Evolutionary conservation across 1,140 invertebrate species (phyloP).

Genomic region (Galleria mellonella): DNA sequence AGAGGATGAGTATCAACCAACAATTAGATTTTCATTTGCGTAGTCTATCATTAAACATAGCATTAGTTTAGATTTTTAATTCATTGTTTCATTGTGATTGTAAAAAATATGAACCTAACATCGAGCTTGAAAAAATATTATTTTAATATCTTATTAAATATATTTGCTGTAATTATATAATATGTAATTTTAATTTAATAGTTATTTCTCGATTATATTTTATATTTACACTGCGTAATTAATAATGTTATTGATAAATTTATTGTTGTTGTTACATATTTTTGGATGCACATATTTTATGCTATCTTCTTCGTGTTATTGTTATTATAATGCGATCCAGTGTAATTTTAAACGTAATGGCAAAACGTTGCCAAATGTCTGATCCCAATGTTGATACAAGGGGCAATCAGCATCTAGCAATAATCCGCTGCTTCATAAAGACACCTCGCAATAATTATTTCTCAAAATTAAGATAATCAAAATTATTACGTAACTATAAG

Average conservation of each 20-base stretch:
- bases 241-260: constrained; percentile 65
- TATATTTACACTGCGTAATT: constrained; percentile 71
- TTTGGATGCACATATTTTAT: constrained; percentile 68
- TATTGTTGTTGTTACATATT: constrained; percentile 69
- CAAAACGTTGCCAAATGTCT: constrained; percentile 6
- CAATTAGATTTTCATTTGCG: constrained; percentile 52
- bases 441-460: constrained; percentile 61
- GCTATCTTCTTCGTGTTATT: constrained; percentile 55
- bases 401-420: constrained; percentile 12
- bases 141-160: constrained; percentile 63
- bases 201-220: constrained; percentile 67
- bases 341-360: constrained; percentile 28
- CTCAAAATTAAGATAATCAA: constrained; percentile 57
- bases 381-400: constrained; percentile 5
- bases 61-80: constrained; percentile 53
- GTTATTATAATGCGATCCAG: constrained; percentile 44
- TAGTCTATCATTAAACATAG: constrained; percentile 45
- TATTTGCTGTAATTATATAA: constrained; percentile 60
- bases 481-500: constrained; percentile 58
- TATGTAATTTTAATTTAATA: constrained; percentile 57
- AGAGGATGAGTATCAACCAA: constrained; percentile 65
- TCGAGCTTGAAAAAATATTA: constrained; percentile 68
- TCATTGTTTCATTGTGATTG: constrained; percentile 34
- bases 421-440: constrained; percentile 36
- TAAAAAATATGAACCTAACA: constrained; percentile 27